A percentile compares a stretch with the other conserved stretches of the same genome.
Evolutionary conservation across 30 jellyfish, hydroid and myxozoan genomes (phyloP).

Genomic region (Phacellophora camtschatica): DNA sequence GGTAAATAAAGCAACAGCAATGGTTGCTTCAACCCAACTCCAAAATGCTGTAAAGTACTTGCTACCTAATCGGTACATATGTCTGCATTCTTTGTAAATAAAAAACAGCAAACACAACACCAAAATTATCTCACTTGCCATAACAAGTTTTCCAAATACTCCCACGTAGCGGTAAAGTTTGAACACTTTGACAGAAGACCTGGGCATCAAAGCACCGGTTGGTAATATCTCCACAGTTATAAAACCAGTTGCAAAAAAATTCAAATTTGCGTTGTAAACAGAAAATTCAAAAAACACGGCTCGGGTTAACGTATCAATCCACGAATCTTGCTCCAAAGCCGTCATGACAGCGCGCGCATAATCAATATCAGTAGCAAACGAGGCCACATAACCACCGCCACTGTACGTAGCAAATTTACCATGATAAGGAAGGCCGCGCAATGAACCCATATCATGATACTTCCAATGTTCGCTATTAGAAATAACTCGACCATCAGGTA

Average conservation of each 20-base stretch:
- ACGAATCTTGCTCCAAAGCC: conserved; percentile 54
- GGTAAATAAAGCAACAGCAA: conserved; percentile 4
- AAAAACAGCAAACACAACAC: conserved; percentile 27
- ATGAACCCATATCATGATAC: conserved; percentile 7
- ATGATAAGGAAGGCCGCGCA: conserved; percentile 67
- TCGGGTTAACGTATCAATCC: conserved; percentile 74
- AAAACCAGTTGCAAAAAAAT: conserved; percentile 53
- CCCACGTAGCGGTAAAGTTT: conserved; percentile 50
- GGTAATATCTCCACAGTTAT: conserved; percentile 43
- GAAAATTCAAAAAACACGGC: conserved; percentile 81
- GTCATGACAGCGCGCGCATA: conserved; percentile 51
- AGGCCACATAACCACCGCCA: conserved; percentile 87
- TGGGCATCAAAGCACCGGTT: conserved; percentile 59
- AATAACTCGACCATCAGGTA: conserved; percentile 20
- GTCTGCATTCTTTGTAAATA: conserved; percentile 40
- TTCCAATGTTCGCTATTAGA: conserved; percentile 41
- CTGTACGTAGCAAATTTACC: conserved; percentile 59
- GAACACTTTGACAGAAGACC: conserved; percentile 4
- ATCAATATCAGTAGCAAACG: conserved; percentile 60
- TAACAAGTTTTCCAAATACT: not conserved
- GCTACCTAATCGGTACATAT: conserved; percentile 15
- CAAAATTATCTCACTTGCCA: conserved; percentile 43
- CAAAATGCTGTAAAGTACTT: conserved; percentile 24
- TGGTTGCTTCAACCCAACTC: conserved; percentile 29
- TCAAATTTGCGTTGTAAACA: conserved; percentile 69